Evolutionary conservation across 1,140 invertebrate species (phyloP).

Genomic region (Hyles euphorbiae): DNA sequence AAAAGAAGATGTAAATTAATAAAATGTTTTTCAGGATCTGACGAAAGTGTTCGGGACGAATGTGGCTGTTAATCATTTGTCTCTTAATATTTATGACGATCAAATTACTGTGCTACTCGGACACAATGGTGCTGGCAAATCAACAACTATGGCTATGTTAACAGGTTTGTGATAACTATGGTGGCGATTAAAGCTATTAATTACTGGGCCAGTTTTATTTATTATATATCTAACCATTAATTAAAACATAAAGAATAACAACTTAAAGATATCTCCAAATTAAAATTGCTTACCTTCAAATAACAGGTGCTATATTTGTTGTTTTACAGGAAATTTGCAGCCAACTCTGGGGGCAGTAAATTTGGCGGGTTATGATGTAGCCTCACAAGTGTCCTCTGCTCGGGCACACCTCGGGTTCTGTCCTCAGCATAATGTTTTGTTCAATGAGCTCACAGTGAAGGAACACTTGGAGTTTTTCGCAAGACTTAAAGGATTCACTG

Average conservation of each 20-base stretch:
- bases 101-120: conserved; percentile 87
- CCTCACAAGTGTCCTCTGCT: conserved; percentile 72
- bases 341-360: conserved; percentile 80
- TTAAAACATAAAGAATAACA: too few species aligned
- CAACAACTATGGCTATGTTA: conserved; percentile 81
- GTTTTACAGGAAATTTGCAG: conserved; percentile 65
- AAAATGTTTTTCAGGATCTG: conserved; percentile 54
- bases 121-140: conserved; percentile 78
- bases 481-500: conserved; percentile 82
- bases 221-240: too few species aligned
- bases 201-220: too few species aligned
- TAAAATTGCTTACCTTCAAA: too few species aligned
- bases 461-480: conserved; percentile 95
- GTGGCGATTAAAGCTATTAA: not conserved
- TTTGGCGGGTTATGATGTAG: conserved; percentile 83
- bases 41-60: conserved; percentile 70
- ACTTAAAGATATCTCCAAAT: too few species aligned
- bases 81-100: conserved; percentile 82
- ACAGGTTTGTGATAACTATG: conserved; percentile 76
- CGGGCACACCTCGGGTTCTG: conserved; percentile 88
- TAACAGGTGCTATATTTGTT: too few species aligned
- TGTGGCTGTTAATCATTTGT: conserved; percentile 82
- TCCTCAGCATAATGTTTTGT: conserved; percentile 96
- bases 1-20: not conserved
- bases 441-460: conserved; percentile 90